Evolutionary conservation across 2,797 vertebrate genomes (phyloP).

Genomic region (Phoxinus dragarum): DNA sequence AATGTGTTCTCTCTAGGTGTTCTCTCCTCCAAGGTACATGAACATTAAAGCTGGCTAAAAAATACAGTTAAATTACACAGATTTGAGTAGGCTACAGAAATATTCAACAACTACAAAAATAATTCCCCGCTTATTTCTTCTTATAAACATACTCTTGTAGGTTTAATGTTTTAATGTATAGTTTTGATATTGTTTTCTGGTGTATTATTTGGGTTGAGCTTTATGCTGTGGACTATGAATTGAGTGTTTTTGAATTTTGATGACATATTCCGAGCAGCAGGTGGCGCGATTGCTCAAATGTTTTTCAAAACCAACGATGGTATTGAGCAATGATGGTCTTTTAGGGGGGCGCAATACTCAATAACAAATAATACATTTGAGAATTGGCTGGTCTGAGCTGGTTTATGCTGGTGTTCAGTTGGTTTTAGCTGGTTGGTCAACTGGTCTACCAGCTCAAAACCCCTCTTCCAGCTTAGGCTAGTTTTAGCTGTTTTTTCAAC

Average conservation of each 20-base stretch:
- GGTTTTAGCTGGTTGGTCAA: not conserved
- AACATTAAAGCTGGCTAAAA: not conserved
- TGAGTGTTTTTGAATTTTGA: not conserved
- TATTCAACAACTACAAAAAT: not conserved
- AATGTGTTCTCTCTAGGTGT: too few relatives aligned
- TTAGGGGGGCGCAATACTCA: not conserved
- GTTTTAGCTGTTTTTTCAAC: not conserved
- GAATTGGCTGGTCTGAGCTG: not conserved
- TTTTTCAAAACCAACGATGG: not conserved
- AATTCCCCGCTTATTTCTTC: not conserved
- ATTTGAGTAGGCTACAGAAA: not conserved
- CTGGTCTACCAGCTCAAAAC: not conserved
- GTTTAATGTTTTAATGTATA: not conserved
- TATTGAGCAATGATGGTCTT: not conserved
- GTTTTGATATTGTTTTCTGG: not conserved
- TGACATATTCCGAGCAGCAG: not conserved
- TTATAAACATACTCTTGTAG: not conserved
- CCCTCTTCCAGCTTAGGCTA: not conserved
- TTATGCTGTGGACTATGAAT: not conserved
- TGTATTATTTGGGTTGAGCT: not conserved
- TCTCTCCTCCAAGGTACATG: too few relatives aligned
- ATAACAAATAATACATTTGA: not conserved
- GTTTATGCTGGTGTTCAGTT: not conserved
- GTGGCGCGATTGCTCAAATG: slow-evolving; percentile 9
- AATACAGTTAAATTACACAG: not conserved